These are phyloP conservation scores for Anthoptus insignis DNA, from an alignment of 2,888 invertebrate genomes.

Conservation along the genomic window DNA sequence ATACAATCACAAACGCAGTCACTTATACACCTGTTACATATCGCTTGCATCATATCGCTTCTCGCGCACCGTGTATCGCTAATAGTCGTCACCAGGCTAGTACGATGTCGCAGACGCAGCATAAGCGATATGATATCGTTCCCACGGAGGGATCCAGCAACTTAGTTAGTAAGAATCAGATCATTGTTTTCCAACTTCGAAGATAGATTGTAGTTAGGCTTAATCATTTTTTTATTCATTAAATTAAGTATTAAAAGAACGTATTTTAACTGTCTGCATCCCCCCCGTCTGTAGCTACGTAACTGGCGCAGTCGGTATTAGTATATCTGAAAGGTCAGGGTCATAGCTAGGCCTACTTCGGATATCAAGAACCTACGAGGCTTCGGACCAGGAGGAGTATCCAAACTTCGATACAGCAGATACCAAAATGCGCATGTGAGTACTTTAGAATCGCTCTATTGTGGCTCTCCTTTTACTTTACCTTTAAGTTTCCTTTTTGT, in stretches of 20 bases:
- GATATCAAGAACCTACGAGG: conserved; percentile 30
- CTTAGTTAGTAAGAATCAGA: neutral
- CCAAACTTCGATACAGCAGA: conserved; percentile 33
- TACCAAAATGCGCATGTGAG: conserved; percentile 38
- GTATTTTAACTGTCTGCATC: no score
- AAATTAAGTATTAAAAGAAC: no score
- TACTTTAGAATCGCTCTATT: conserved; percentile 23
- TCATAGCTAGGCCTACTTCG: conserved; percentile 21
- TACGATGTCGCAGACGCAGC: no score
- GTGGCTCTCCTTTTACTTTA: conserved; percentile 26
- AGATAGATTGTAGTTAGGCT: conserved; percentile 14
- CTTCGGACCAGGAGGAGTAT: conserved; percentile 31
- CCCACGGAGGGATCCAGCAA: neutral
- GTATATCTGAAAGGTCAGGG: conserved; percentile 25
- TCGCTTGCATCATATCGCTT: no score
- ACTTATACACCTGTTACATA: no score
- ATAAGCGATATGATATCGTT: conserved; percentile 4
- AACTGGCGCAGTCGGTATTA: conserved; percentile 40
- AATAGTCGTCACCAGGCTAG: no score
- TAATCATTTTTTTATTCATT: no score
- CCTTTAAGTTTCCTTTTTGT: conserved; percentile 20
- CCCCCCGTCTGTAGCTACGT: no score
- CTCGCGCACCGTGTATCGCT: no score
- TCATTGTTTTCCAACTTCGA: neutral
- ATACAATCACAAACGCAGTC: neutral